A percentile compares a stretch with the other conserved stretches of the same genome.
Conservation (phyloP, 2,797 vertebrate genomes). For the Picus viridis region DNA sequence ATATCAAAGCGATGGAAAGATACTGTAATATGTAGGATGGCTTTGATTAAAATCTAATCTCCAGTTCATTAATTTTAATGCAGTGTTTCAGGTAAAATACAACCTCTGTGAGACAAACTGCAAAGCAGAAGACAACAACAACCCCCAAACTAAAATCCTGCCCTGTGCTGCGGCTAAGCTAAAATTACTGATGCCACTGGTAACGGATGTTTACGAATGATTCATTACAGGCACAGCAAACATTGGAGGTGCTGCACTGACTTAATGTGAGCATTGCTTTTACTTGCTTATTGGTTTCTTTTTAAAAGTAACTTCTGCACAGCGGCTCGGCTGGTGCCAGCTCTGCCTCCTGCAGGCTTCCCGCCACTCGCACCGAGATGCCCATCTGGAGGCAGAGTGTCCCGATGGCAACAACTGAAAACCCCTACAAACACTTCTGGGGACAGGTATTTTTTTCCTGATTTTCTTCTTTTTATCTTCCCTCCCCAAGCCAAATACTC, state of each 20-base stretch:
- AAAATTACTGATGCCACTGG: background rate
- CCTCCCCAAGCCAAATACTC: background rate
- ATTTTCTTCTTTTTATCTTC: background rate
- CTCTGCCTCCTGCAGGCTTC: background rate
- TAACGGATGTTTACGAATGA: conserved; percentile 24
- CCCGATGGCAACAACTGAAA: background rate
- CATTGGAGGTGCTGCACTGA: background rate
- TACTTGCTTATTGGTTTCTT: background rate
- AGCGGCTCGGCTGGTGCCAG: background rate
- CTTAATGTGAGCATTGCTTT: background rate
- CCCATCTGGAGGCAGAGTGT: background rate
- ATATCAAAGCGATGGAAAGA: conserved; percentile 68
- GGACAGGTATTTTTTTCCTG: background rate
- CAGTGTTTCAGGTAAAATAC: conserved; percentile 6
- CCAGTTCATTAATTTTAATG: background rate
- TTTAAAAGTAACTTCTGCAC: background rate
- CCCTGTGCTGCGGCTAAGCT: background rate
- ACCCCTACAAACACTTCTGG: background rate
- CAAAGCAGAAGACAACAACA: background rate
- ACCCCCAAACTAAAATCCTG: background rate
- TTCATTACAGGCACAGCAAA: background rate
- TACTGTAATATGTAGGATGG: conserved; percentile 47
- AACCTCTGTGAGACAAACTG: conserved; percentile 11
- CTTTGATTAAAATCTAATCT: conserved; percentile 41
- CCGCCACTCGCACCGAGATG: background rate